A percentile compares a stretch with the other conserved stretches of the same genome.
Conservation (phyloP, 2,797 vertebrate genomes). For the Erethizon dorsatum region DNA sequence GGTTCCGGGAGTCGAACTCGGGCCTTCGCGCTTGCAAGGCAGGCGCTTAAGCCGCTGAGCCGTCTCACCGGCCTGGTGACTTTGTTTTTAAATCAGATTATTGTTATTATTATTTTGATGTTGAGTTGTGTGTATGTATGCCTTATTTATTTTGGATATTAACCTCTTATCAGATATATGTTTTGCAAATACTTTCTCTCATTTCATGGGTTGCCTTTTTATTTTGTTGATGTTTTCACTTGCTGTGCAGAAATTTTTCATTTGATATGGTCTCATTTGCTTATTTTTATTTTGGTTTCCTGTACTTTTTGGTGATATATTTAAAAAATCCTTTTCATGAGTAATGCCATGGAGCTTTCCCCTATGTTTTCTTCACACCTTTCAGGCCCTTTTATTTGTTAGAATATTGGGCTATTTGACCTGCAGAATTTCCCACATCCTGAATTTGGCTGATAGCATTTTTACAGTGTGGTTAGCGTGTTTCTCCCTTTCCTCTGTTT, state of each 20-base stretch:
- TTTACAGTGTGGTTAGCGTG: background rate
- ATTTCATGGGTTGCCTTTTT: background rate
- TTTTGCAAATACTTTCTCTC: background rate
- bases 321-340: background rate
- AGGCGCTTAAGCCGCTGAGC: too few species aligned
- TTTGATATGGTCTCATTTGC: background rate
- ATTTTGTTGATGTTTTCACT: background rate
- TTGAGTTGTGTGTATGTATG: background rate
- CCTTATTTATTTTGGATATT: background rate
- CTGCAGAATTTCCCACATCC: background rate
- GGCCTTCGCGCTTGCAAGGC: too few species aligned
- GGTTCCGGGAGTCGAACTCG: too few species aligned
- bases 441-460: background rate
- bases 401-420: background rate
- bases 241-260: background rate
- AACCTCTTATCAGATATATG: background rate
- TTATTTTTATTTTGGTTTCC: background rate
- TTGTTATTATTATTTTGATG: background rate
- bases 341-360: background rate
- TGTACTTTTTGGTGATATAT: background rate
- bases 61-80: too few species aligned
- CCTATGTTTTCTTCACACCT: background rate
- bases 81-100: background rate
- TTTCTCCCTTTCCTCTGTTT: background rate
- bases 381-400: background rate